Percentiles rank a stretch among this genome's conserved stretches.
These are phyloP conservation scores for Nezara viridula DNA, from an alignment of 2,888 invertebrate species.

Conservation along the genomic window DNA sequence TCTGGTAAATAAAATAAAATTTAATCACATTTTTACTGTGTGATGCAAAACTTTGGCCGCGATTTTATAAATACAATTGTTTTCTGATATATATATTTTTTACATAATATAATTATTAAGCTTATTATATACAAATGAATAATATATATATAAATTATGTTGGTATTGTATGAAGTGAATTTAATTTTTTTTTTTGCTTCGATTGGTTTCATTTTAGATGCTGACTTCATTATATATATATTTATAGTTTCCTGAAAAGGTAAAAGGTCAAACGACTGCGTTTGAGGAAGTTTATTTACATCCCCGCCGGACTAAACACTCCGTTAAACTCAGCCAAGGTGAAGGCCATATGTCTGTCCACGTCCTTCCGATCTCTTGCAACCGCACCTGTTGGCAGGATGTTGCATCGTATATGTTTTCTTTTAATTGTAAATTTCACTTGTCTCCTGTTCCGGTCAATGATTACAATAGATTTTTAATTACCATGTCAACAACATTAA, in stretches of 20 bases:
- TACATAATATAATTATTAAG: too few relatives aligned
- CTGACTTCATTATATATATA: neutral
- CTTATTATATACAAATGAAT: too few relatives aligned
- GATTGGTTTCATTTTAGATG: neutral
- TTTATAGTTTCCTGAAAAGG: conserved; percentile 9
- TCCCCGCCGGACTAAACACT: conserved; percentile 17
- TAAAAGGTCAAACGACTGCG: conserved; percentile 7
- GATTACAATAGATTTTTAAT: neutral
- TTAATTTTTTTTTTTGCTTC: neutral
- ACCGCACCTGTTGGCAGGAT: neutral
- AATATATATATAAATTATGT: too few relatives aligned
- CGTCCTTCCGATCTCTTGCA: neutral
- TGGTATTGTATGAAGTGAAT: too few relatives aligned
- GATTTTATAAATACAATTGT: too few relatives aligned
- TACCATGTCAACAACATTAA: neutral
- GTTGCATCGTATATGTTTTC: neutral
- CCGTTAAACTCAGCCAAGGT: conserved; percentile 32
- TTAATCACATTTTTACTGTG: too few relatives aligned
- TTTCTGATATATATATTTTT: too few relatives aligned
- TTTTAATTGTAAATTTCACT: conserved; percentile 1
- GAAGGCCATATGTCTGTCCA: neutral
- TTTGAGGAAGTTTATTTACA: conserved; percentile 43
- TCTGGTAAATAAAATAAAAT: too few relatives aligned
- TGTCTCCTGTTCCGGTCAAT: neutral
- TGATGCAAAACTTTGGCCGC: too few relatives aligned